These are phyloP conservation scores for Halcyon chelicuti DNA, from an alignment of 2,797 vertebrate species.

Conservation along the genomic window DNA sequence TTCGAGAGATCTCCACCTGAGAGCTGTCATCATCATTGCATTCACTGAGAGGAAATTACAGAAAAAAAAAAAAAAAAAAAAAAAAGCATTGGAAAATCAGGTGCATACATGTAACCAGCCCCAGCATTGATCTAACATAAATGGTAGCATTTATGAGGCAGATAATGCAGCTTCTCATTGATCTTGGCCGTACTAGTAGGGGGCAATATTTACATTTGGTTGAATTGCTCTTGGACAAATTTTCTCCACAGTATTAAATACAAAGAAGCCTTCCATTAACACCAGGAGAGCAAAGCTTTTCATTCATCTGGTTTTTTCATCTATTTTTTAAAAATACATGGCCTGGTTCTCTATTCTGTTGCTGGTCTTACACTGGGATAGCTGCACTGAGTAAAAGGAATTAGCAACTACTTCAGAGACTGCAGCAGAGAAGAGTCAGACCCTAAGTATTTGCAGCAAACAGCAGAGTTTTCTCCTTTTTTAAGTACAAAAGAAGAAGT, in stretches of 20 bases:
- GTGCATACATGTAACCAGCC: background rate
- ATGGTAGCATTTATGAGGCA: background rate
- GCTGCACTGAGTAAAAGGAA: background rate
- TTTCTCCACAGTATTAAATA: background rate
- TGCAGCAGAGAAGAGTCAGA: background rate
- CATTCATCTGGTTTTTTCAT: constrained; percentile 14
- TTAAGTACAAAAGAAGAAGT: background rate
- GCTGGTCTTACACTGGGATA: background rate
- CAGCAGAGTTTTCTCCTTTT: background rate
- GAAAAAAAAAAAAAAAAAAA: background rate
- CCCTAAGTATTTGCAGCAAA: background rate
- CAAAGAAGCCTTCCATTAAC: constrained; percentile 17
- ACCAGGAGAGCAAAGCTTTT: constrained; percentile 12
- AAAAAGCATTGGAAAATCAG: background rate
- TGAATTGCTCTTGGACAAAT: constrained; percentile 13
- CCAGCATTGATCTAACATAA: constrained; percentile 16
- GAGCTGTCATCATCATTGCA: background rate
- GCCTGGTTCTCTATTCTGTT: background rate
- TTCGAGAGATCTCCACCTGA: background rate
- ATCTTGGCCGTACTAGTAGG: constrained; percentile 9
- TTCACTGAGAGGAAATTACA: background rate
- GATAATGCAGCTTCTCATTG: constrained; percentile 25
- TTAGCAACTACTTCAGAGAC: background rate
- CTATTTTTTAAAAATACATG: background rate
- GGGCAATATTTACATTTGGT: constrained; percentile 34